Percentiles rank a stretch among this genome's conserved stretches.
Conservation (phyloP, 1,140 invertebrate species). For the Phthorimaea operculella region DNA sequence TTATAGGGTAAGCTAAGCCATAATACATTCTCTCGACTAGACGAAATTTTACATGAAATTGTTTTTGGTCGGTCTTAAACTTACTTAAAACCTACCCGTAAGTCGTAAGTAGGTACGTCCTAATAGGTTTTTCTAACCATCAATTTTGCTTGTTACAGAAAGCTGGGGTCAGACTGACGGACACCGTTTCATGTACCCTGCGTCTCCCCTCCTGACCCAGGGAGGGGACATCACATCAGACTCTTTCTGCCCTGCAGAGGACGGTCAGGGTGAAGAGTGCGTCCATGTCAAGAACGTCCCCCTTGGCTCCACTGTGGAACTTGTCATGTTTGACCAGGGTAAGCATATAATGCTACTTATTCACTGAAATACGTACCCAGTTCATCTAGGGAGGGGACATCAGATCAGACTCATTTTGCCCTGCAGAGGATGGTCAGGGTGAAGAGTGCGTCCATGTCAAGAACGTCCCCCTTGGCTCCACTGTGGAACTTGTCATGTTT, state of each 20-base stretch:
- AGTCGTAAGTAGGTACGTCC: too few relatives aligned
- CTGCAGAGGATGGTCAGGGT: conserved; percentile 50
- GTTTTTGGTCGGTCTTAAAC: too few relatives aligned
- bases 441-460: conserved; percentile 75
- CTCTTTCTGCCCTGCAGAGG: conserved; percentile 64
- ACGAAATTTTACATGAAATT: too few relatives aligned
- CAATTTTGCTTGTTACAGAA: conserved; percentile 31
- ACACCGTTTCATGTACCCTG: conserved; percentile 75
- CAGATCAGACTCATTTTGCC: conserved; percentile 65
- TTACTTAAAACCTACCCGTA: too few relatives aligned
- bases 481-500: conserved; percentile 75
- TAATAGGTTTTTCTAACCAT: neutral
- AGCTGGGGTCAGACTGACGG: conserved; percentile 70
- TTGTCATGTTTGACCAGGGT: conserved; percentile 79
- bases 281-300: conserved; percentile 73
- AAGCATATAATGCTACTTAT: conserved; percentile 13
- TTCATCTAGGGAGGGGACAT: conserved; percentile 73
- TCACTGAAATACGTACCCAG: too few relatives aligned
- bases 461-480: conserved; percentile 69
- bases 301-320: conserved; percentile 72
- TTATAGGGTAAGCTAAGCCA: too few relatives aligned
- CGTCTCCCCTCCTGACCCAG: conserved; percentile 76
- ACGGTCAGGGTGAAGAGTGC: conserved; percentile 66
- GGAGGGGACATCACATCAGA: conserved; percentile 64
- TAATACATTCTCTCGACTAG: too few relatives aligned